A percentile compares a stretch with the other conserved stretches of the same genome.
Conservation (phyloP, 2,888 invertebrate genomes). For the Willowsia nigromaculata region DNA sequence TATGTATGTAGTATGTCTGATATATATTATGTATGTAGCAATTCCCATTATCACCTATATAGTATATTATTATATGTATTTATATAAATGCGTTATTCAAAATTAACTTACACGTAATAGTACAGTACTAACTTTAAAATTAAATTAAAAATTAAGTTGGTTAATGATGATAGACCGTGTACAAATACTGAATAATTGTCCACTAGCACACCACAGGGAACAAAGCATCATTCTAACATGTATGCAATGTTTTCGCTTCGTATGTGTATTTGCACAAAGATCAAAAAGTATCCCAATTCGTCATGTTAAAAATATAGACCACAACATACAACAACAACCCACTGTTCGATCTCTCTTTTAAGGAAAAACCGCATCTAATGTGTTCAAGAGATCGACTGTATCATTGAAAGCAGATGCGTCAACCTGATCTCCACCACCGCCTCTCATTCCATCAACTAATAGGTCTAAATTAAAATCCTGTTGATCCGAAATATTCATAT, state of each 20-base stretch:
- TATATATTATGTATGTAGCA: slow-evolving; percentile 36
- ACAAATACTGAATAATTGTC: slow-evolving; percentile 72
- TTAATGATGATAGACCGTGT: slow-evolving; percentile 66
- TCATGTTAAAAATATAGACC: slow-evolving; percentile 46
- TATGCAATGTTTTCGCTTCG: slow-evolving; percentile 41
- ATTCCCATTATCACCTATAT: background rate
- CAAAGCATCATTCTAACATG: slow-evolving; percentile 30
- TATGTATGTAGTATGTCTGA: slow-evolving; percentile 47
- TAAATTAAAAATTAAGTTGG: slow-evolving; percentile 14
- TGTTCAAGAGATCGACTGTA: slow-evolving; percentile 56
- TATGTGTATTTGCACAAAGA: slow-evolving; percentile 45
- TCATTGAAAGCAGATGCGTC: slow-evolving; percentile 58
- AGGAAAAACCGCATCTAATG: slow-evolving; percentile 57
- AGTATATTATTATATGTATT: background rate
- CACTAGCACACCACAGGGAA: slow-evolving; percentile 69
- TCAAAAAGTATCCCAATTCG: slow-evolving; percentile 37
- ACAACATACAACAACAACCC: slow-evolving; percentile 43
- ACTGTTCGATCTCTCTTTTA: slow-evolving; percentile 29
- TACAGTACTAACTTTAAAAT: slow-evolving; percentile 1
- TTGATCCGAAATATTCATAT: slow-evolving; percentile 60
- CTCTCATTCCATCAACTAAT: slow-evolving; percentile 63
- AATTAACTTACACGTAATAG: slow-evolving; percentile 13
- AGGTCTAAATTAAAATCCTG: slow-evolving; percentile 69
- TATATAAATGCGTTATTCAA: slow-evolving; percentile 57
- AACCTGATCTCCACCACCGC: slow-evolving; percentile 46